Base-by-base conservation (phyloP, 2,797 vertebrate species). In the Poeciliopsis presidionis region DNA sequence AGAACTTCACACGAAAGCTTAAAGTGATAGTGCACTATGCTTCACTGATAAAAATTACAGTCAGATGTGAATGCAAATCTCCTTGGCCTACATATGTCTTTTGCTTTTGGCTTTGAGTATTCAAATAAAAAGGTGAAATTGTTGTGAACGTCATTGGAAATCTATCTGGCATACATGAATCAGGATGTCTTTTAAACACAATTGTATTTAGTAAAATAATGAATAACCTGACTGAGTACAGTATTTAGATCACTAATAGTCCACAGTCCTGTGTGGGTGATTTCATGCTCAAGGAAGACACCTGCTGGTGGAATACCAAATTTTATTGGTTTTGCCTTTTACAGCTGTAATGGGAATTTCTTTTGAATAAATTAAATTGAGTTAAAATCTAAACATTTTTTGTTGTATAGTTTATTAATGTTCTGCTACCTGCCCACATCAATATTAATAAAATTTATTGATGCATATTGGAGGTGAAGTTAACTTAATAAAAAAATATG, bases 271-370 rank as follows among this genome's bases (percentile, higher is more conserved):
- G 12, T 30, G 7, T 74, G 30, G 7, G 45, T 6, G 14, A 55
- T 77, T 39, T 69, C 7, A 1, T 63, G 76, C 93, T 93, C 86
- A 84, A 89, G 86, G 82, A 91, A 84, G 94, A 91, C 94, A 87
- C 84, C 94, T 95, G 89, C 91, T 94, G 94, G 94, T 78, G 7
- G 65, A 69, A 53, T 0, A 1, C 72, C 1, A 4, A 76, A 81
- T 61, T 74, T 77, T 4, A 53, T 13, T 77, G 14, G 22, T 63
- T 53, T 75, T 72, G 80, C 61, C 51, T 33, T 18, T 6, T 2
- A 9, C 71, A 55, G 41, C 28, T 70, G 41, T 46, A 0, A 74
- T 28, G 14, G 36, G 13, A 72, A 57, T 51, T 41, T 75, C 0
- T 1, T 76, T 12, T 81, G 20, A 86, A 78, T 76, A 74, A 69